Conservation (phyloP, 2,888 invertebrate genomes). For the Leptarthrus brevirostris region DNA sequence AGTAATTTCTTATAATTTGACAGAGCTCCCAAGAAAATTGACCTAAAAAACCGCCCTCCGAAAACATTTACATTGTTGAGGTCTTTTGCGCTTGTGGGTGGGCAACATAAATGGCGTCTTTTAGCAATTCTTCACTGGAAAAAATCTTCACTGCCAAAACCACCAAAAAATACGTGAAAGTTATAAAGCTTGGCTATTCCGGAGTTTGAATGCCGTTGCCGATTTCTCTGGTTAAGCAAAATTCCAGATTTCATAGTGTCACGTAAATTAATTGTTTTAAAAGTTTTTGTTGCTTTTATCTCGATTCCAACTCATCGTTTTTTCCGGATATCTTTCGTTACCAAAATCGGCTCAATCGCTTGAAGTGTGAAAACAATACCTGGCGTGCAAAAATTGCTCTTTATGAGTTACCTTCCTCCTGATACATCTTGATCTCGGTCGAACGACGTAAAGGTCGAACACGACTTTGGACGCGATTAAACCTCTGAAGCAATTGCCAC, state of each 20-base stretch:
- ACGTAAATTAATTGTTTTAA: slow-evolving; percentile 3
- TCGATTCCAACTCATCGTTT: not conserved
- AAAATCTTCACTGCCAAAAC: not conserved
- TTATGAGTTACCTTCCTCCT: too few relatives aligned
- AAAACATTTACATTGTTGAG: slow-evolving; percentile 1
- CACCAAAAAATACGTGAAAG: not conserved
- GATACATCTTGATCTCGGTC: too few relatives aligned
- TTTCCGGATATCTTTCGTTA: slow-evolving; percentile 7
- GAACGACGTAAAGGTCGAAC: too few relatives aligned
- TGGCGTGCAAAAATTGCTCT: too few relatives aligned
- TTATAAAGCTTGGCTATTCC: not conserved
- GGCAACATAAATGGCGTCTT: not conserved
- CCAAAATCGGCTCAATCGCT: not conserved
- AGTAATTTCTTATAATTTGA: not conserved
- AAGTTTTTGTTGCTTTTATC: not conserved
- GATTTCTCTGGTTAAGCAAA: not conserved
- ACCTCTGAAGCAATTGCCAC: too few relatives aligned
- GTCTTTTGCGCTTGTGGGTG: not conserved
- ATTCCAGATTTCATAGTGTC: slow-evolving; percentile 2
- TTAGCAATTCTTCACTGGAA: slow-evolving; percentile 3
- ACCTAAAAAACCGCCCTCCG: slow-evolving; percentile 20
- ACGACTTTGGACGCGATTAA: too few relatives aligned
- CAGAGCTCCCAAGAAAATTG: slow-evolving; percentile 9
- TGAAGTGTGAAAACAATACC: not conserved
- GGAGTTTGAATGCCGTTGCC: too few relatives aligned